Evolutionary conservation across 23 tunicate species (phyloP), one percentile per base, ranked within the genome.

Genomic region (Oikopleura vanhoeffeni): DNA sequence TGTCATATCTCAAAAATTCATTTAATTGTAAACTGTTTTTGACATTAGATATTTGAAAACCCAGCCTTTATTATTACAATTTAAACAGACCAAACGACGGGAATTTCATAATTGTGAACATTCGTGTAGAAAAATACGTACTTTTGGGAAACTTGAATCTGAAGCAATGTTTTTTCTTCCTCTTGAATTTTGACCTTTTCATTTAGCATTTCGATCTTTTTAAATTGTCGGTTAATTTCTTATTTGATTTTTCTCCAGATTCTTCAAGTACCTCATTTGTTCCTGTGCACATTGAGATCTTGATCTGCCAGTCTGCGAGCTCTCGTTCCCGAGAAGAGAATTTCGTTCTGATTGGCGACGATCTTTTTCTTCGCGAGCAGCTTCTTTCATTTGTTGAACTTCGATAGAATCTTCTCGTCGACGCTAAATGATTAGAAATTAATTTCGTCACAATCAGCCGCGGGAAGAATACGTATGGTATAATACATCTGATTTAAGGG

Each of bases 351-450:
- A 33, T 32, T 24, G 27, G 27, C 79, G 79, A 28, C 79, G 79
- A 2, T 71, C 79, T 18, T 71, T 71, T 30, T 71, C 79, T 71
- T 71, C 79, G 27, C 35, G 27, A 3, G 79, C 79, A 32, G 79
- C 79, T 71, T 71, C 79, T 32, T 71, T 71, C 79, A 71, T 71
- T 30, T 71, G 79, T 71, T 71, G 79, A 28, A 71, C 34, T 71
- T 71, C 79, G 38, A 71, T 71, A 2, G 79, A 71, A 32, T 18
- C 34, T 18, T 18, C 79, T 24, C 35, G 34, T 4, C 27, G 35
- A 18, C 79, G 79, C 79, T 71, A 71, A 71, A 71, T 18, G 38
- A 2, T 13, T 71, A 30, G 32, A 49, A 49, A 49, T 49, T n/a
- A n/a, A n/a, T n/a, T n/a, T n/a, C n/a, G n/a, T n/a, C n/a, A n/a